Evolutionary conservation across 1,140 invertebrate species (phyloP).

Genomic region (Conus betulinus): DNA sequence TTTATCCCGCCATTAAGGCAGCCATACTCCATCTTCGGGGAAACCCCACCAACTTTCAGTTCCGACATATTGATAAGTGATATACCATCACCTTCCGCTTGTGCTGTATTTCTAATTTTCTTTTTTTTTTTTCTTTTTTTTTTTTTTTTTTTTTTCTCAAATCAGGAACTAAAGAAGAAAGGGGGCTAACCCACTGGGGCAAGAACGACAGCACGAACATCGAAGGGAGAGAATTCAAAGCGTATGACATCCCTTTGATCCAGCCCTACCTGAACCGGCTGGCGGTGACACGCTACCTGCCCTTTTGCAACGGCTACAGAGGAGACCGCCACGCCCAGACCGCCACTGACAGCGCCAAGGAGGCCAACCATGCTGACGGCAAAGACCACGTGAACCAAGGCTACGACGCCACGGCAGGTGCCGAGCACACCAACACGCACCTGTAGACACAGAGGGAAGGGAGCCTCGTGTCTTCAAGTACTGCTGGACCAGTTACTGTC

Average conservation of each 20-base stretch:
- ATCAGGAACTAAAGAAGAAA: constrained; percentile 39
- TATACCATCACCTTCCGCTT: not conserved
- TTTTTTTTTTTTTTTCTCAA: not conserved
- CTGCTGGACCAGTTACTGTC: too few species aligned
- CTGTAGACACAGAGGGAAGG: not conserved
- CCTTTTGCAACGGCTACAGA: constrained; percentile 22
- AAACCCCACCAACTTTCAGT: not conserved
- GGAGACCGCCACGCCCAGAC: not conserved
- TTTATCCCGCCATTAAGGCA: too few species aligned
- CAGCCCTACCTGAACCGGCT: constrained; percentile 27
- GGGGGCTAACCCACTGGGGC: constrained; percentile 36
- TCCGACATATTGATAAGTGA: not conserved
- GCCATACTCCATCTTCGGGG: too few species aligned
- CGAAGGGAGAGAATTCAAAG: not conserved
- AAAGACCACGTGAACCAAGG: too few species aligned
- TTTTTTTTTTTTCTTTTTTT: not conserved
- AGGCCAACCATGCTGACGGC: too few species aligned
- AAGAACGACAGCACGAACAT: not conserved
- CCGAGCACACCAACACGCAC: not conserved
- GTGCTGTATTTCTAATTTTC: not conserved
- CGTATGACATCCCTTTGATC: constrained; percentile 35
- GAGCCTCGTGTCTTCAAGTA: too few species aligned
- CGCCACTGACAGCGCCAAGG: not conserved
- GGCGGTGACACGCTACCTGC: not conserved
- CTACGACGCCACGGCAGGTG: not conserved